phyloP scores from a whole-genome alignment of 2,797 vertebrate species.

The Mastacembelus armatus region DNA sequence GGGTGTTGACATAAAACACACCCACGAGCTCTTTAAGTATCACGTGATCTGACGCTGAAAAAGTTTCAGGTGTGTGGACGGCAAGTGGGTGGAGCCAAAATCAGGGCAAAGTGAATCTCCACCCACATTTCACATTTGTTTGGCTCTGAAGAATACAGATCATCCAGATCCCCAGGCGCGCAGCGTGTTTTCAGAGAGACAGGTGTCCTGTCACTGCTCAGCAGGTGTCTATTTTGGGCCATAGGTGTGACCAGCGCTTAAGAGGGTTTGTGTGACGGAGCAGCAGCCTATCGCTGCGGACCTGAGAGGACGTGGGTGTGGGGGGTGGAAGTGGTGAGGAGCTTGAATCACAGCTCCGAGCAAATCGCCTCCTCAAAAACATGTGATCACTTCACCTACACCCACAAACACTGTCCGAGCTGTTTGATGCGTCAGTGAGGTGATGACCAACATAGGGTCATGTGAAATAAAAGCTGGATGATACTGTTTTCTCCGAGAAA shows the following conservation, averaged over 20 bases:
- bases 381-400: slow-evolving; percentile 45
- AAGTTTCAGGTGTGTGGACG: too few relatives aligned
- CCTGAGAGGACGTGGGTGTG: slow-evolving; percentile 19
- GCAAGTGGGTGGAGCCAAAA: too few relatives aligned
- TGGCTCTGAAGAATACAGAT: too few relatives aligned
- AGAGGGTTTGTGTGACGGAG: slow-evolving; percentile 3
- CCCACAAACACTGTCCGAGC: slow-evolving; percentile 29
- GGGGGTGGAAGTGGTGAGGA: slow-evolving; percentile 26
- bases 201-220: slow-evolving; percentile 57
- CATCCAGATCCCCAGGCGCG: slow-evolving; percentile 47
- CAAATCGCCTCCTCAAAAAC: slow-evolving; percentile 40
- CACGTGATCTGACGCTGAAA: too few relatives aligned
- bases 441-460: slow-evolving; percentile 1
- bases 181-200: slow-evolving; percentile 43
- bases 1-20: too few relatives aligned
- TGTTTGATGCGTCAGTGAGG: slow-evolving; percentile 29
- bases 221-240: slow-evolving; percentile 74
- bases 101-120: too few relatives aligned
- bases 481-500: neutral
- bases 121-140: too few relatives aligned
- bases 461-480: neutral
- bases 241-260: slow-evolving; percentile 33
- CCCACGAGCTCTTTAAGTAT: too few relatives aligned
- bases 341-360: slow-evolving; percentile 47
- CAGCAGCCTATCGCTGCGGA: neutral